Evolutionary conservation across 1,140 invertebrate genomes (phyloP), one percentile per base, ranked within the genome.

Genomic region (Sipha flava): DNA sequence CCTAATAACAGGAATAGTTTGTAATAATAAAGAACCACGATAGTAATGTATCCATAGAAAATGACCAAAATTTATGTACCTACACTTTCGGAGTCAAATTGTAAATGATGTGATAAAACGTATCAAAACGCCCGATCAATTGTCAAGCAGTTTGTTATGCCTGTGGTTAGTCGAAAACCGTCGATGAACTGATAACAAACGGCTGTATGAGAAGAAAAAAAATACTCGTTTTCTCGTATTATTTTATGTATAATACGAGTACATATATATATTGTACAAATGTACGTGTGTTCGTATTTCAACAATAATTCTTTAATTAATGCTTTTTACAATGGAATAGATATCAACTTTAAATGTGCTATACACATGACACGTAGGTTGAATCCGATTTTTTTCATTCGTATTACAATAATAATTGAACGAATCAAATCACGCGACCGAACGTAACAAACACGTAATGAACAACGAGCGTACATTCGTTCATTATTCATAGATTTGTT

Each of bases 91-190:
- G 21, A 34, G 10, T 75, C 31, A 40, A 57, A 75, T 57, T 34
- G 31, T 75, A 54, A 75, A 75, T 21, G 12, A 75, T 23, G 72
- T 75, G 72, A 54, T 57, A 68, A 23, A 57, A 37, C 43, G 16
- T 75, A 75, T 75, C 72, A 37, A 23, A 57, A 54, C 43, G 10
- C 31, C 70, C 72, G 34, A 75, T 75, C 72, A 57, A 57, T 75
- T 40, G 52, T 75, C 72, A 2, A 57, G 72, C 34, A 57, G 49
- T 40, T 23, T 37, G 62, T 66, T 66, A 66, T 7, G 23, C 72
- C 34, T 31, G 52, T 34, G 21, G 34, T 75, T 40, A 21, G 26
- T 14, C 14, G 16, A 57, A 57, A 57, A 40, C 47, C 14, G 47
- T 23, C 31, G 72, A 75, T 40, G 18, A 57, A 21, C 29, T 31